A percentile compares a stretch with the other conserved stretches of the same genome.
Evolutionary conservation across 2,797 vertebrate species (phyloP).

Genomic region (Helicolenus hilgendorfi): DNA sequence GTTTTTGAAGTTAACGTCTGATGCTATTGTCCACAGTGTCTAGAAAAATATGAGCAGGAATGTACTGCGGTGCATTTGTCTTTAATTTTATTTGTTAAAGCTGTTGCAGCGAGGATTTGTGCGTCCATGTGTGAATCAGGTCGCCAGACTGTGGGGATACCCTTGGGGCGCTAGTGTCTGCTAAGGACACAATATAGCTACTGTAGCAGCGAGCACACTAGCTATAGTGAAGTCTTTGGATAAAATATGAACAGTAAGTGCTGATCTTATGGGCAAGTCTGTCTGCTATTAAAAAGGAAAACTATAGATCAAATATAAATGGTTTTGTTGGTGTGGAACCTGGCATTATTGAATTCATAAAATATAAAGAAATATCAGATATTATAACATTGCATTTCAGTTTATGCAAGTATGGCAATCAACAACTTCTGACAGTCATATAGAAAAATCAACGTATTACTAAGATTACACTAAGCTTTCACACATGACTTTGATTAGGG

Average conservation of each 20-base stretch:
- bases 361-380: background rate
- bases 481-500: constrained; percentile 59
- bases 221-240: background rate
- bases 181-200: constrained; percentile 42
- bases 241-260: background rate
- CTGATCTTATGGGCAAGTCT: background rate
- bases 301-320: background rate
- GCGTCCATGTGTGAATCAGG: constrained; percentile 32
- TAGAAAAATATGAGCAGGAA: constrained; percentile 65
- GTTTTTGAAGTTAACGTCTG: constrained; percentile 61
- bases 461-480: constrained; percentile 47
- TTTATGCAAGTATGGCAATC: constrained; percentile 3
- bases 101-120: constrained; percentile 52
- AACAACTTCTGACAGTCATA: constrained; percentile 19
- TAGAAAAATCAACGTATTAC: constrained; percentile 47
- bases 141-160: constrained; percentile 39
- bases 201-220: constrained; percentile 3
- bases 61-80: constrained; percentile 48
- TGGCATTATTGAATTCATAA: background rate
- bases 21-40: constrained; percentile 66
- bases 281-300: background rate
- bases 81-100: constrained; percentile 75
- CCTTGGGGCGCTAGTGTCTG: constrained; percentile 30
- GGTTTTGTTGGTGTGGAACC: background rate
- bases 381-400: background rate